Percentiles rank a stretch among this genome's conserved stretches.
These are phyloP conservation scores for Melanotaenia pygmaea DNA, from an alignment of 2,797 vertebrate genomes.

Conservation along the genomic window DNA sequence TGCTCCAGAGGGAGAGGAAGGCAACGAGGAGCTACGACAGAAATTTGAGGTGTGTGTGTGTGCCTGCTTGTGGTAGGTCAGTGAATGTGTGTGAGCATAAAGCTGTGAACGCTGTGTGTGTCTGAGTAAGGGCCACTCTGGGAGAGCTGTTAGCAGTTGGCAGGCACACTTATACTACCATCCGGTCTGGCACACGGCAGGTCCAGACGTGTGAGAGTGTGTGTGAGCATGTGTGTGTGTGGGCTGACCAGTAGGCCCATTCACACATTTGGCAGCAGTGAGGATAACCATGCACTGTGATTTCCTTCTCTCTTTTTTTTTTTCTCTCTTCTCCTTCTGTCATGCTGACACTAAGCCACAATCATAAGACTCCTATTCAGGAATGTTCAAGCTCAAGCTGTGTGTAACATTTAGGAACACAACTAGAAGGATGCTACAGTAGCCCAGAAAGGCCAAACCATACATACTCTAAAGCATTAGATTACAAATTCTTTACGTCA, in stretches of 20 bases:
- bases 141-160: constrained; percentile 73
- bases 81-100: constrained; percentile 63
- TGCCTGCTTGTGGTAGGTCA: constrained; percentile 32
- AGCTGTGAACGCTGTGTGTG: constrained; percentile 53
- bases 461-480: no score
- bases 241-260: constrained; percentile 65
- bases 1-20: constrained; percentile 93
- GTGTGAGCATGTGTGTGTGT: constrained; percentile 42
- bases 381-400: constrained; percentile 17
- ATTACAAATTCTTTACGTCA: no score
- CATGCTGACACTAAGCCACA: constrained; percentile 19
- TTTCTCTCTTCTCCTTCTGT: constrained; percentile 39
- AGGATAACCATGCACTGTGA: constrained; percentile 49
- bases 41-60: constrained; percentile 92
- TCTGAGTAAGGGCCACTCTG: constrained; percentile 64
- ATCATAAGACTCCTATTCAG: constrained; percentile 26
- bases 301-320: constrained; percentile 14
- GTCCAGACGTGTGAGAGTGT: constrained; percentile 54
- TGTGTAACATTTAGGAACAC: background rate
- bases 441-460: no score
- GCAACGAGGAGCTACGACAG: constrained; percentile 93
- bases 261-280: constrained; percentile 74
- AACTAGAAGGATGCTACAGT: background rate
- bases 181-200: constrained; percentile 78
- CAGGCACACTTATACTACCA: constrained; percentile 68